phyloP scores from a whole-genome alignment of 2,797 vertebrate genomes.

The Chaetophractus vellerosus region DNA sequence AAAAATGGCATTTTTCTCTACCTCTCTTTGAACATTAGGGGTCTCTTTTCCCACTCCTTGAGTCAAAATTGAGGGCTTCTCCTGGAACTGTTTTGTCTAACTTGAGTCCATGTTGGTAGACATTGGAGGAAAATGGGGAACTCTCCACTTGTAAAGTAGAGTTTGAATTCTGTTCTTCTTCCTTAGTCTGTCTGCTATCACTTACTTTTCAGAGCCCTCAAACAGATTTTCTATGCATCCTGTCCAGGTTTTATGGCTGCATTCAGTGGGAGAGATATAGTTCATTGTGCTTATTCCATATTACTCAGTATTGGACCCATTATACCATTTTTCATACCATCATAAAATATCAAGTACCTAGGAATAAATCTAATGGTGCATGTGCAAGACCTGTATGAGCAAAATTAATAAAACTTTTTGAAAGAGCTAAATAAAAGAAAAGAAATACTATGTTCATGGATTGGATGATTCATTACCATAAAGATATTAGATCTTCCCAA shows the following conservation, averaged over 20 bases:
- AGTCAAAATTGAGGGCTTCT: not conserved
- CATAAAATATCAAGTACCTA: not conserved
- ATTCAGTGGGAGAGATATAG: not conserved
- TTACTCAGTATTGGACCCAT: not conserved
- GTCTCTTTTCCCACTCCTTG: not conserved
- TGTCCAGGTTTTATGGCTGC: not conserved
- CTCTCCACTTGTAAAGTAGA: not conserved
- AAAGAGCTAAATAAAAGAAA: not conserved
- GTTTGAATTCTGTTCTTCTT: slow-evolving; percentile 11
- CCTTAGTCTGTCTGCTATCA: not conserved
- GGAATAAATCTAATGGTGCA: not conserved
- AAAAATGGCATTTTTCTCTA: not conserved
- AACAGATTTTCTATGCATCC: not conserved
- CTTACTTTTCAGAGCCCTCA: slow-evolving; percentile 14
- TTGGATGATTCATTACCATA: not conserved
- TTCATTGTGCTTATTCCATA: not conserved
- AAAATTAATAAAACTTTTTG: slow-evolving; percentile 31
- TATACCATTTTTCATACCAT: slow-evolving; percentile 19
- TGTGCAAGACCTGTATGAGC: not conserved
- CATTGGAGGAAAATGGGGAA: not conserved
- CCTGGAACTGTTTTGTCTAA: not conserved
- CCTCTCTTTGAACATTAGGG: not conserved
- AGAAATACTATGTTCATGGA: not conserved
- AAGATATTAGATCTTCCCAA: not conserved
- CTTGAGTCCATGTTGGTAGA: not conserved